phyloP scores from a whole-genome alignment of 2,113 vertebrate species.

The Rhinopithecus roxellana region DNA sequence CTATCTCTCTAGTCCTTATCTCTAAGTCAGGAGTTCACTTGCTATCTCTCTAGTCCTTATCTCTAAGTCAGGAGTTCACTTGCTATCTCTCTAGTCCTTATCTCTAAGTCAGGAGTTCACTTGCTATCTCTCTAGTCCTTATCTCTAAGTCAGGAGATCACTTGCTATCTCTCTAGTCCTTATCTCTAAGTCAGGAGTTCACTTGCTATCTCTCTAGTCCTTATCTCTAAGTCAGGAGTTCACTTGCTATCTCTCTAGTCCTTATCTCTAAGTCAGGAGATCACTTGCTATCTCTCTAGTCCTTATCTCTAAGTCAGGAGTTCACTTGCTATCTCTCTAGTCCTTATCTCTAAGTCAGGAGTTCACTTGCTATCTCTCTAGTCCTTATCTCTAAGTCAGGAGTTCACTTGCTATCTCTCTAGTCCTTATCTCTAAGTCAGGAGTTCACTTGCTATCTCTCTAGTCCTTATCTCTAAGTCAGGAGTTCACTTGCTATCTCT shows the following conservation, averaged over 20 bases:
- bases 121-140: background rate
- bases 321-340: background rate
- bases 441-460: too few relatives aligned
- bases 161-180: background rate
- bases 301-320: background rate
- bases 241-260: background rate
- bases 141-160: too few relatives aligned
- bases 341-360: background rate
- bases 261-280: background rate
- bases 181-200: too few relatives aligned
- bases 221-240: background rate
- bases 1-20: background rate
- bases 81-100: background rate
- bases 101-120: too few relatives aligned
- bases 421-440: background rate
- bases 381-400: background rate
- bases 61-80: too few relatives aligned
- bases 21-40: too few relatives aligned
- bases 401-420: too few relatives aligned
- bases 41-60: background rate
- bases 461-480: background rate
- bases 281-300: background rate
- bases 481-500: too few relatives aligned
- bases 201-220: background rate
- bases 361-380: background rate